Conservation (phyloP, 2,113 vertebrate species). For the Ramphastos sulfuratus region DNA sequence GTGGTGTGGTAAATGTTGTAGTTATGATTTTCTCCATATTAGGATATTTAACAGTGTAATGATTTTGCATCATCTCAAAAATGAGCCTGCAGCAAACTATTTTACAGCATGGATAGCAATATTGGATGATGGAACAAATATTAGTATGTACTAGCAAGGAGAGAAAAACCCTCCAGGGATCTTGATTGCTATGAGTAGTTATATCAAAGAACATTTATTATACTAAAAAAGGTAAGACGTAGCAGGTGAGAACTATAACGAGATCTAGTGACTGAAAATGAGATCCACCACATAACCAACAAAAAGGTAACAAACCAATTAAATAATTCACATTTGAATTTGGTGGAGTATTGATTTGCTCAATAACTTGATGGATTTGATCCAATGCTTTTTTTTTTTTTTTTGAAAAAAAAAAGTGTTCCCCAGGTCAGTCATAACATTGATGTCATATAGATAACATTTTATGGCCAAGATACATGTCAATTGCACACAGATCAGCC, state of each 20-base stretch:
- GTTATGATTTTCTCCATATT: background rate
- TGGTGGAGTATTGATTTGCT: background rate
- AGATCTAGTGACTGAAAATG: background rate
- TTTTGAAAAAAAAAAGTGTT: background rate
- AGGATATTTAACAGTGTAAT: background rate
- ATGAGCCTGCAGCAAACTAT: background rate
- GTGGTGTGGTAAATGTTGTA: background rate
- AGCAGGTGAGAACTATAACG: background rate
- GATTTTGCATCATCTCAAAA: background rate
- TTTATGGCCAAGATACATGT: background rate
- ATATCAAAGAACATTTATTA: background rate
- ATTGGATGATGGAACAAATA: background rate
- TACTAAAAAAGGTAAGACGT: background rate
- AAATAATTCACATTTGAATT: background rate
- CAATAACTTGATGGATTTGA: background rate
- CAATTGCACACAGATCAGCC: background rate
- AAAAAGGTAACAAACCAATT: background rate
- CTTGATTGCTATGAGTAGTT: background rate
- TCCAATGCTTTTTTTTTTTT: background rate
- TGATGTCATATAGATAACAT: background rate
- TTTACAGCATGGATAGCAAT: background rate
- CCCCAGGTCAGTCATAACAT: background rate
- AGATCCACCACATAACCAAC: background rate
- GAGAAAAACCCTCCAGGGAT: background rate
- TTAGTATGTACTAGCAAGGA: background rate